Percentiles rank a stretch among this genome's conserved stretches.
Evolutionary conservation across 2,797 vertebrate species (phyloP).

Genomic region (Leptodactylus fallax): DNA sequence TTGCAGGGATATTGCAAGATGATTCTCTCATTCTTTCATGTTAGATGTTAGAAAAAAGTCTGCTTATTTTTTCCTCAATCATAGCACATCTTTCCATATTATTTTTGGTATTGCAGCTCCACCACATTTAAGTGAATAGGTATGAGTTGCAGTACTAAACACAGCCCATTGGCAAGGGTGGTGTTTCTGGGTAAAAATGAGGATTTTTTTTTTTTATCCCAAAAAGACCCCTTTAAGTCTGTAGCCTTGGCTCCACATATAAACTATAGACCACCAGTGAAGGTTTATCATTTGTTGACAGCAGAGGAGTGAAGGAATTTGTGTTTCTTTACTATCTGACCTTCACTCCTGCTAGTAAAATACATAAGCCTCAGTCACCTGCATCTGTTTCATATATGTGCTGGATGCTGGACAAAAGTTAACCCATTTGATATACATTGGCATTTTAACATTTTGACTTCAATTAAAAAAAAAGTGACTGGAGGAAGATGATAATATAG

Average conservation of each 20-base stretch:
- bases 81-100: too few species aligned
- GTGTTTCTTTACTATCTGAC: not conserved
- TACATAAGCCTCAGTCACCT: not conserved
- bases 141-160: not conserved
- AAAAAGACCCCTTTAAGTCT: not conserved
- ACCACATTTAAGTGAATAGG: not conserved
- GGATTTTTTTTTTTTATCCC: not conserved
- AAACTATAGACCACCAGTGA: not conserved
- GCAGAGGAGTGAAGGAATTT: not conserved
- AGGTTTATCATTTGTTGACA: not conserved
- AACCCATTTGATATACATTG: not conserved
- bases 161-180: not conserved
- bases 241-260: not conserved
- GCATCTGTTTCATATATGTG: not conserved
- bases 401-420: not conserved
- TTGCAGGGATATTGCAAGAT: too few species aligned
- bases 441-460: not conserved
- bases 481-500: not conserved
- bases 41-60: too few species aligned
- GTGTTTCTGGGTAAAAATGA: not conserved
- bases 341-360: not conserved
- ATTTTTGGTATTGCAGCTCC: too few species aligned
- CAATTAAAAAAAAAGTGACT: too few species aligned
- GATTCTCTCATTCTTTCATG: too few species aligned
- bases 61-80: too few species aligned